phyloP scores from a whole-genome alignment of 1,140 invertebrate genomes.

The Dermatophagoides farinae region DNA sequence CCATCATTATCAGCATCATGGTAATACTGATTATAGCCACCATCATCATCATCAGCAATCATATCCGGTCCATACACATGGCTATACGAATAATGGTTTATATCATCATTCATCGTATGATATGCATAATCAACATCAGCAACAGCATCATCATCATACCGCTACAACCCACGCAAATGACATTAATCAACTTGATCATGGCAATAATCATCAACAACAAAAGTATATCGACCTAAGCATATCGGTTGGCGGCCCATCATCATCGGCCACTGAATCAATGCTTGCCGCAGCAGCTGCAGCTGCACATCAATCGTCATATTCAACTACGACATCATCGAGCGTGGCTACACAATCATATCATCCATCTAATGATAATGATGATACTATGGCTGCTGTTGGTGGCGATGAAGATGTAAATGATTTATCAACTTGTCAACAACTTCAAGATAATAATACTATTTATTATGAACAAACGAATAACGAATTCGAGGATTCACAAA shows the following conservation, averaged over 20 bases:
- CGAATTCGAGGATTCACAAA: not conserved
- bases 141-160: not conserved
- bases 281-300: not conserved
- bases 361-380: too few species aligned
- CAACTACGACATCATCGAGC: too few species aligned
- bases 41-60: not conserved
- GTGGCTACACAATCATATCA: too few species aligned
- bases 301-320: too few species aligned
- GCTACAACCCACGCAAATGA: not conserved
- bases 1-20: not conserved
- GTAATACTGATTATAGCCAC: not conserved
- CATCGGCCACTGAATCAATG: conserved; percentile 4
- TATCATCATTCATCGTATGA: too few species aligned
- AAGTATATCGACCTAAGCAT: conserved; percentile 15
- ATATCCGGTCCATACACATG: not conserved
- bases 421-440: too few species aligned
- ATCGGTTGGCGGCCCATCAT: conserved; percentile 12
- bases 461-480: too few species aligned
- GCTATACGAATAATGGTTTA: too few species aligned
- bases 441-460: too few species aligned
- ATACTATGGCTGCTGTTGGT: too few species aligned
- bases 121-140: not conserved
- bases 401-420: too few species aligned
- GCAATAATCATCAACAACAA: conserved; percentile 3
- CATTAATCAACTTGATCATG: not conserved